These are phyloP conservation scores for Troides oblongomaculatus DNA, from an alignment of 2,888 invertebrate genomes.

Conservation along the genomic window DNA sequence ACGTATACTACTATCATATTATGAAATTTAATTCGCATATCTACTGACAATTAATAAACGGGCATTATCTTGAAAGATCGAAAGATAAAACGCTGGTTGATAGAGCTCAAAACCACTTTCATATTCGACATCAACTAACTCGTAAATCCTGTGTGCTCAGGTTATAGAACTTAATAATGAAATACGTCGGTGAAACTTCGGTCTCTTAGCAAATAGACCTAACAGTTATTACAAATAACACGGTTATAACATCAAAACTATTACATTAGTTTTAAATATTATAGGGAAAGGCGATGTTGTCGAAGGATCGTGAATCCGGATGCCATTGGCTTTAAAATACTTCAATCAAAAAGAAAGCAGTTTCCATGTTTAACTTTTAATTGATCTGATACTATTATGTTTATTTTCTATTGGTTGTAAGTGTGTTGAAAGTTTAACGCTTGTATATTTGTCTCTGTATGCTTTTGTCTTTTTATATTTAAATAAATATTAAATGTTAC, in stretches of 20 bases:
- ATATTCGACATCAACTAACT: conserved; percentile 4
- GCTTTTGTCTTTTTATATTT: too few relatives aligned
- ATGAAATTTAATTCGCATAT: neutral
- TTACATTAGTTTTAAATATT: neutral
- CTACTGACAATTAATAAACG: neutral
- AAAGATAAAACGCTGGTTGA: neutral
- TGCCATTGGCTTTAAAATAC: too few relatives aligned
- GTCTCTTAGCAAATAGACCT: neutral
- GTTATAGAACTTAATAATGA: conserved; percentile 8
- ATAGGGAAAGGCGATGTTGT: neutral
- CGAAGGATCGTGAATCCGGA: too few relatives aligned
- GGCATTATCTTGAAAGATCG: conserved; percentile 2
- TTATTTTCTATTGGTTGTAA: too few relatives aligned
- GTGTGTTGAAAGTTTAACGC: too few relatives aligned
- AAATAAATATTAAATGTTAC: too few relatives aligned
- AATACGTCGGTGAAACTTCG: conserved; percentile 11
- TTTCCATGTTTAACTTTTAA: too few relatives aligned
- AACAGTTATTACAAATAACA: neutral
- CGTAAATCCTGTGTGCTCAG: conserved; percentile 3
- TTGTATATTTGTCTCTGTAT: too few relatives aligned
- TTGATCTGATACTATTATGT: too few relatives aligned
- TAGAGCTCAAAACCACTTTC: conserved; percentile 18
- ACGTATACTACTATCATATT: neutral
- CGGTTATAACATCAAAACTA: neutral
- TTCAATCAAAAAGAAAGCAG: too few relatives aligned